A percentile compares a stretch with the other conserved stretches of the same genome.
Conservation (phyloP, 1,140 invertebrate species). For the Thaumatotibia leucotreta region DNA sequence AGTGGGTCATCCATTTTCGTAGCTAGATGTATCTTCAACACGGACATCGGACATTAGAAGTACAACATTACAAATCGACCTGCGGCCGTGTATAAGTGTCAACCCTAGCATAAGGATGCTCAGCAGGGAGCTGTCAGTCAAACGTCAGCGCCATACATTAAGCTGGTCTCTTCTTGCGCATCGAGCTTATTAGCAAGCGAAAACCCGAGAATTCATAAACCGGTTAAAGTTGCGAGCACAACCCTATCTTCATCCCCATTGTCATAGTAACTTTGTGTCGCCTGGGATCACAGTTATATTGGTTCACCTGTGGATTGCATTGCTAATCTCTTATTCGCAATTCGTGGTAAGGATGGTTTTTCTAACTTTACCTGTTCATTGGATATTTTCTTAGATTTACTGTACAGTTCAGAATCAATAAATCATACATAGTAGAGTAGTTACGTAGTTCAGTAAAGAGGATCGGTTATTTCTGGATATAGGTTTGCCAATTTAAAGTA, state of each 20-base stretch:
- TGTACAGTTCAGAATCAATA: not conserved
- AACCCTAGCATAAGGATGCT: not conserved
- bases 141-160: conserved; percentile 5
- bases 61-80: too few relatives aligned
- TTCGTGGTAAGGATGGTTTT: not conserved
- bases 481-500: too few relatives aligned
- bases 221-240: not conserved
- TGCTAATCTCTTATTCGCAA: not conserved
- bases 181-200: not conserved
- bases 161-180: not conserved
- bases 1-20: too few relatives aligned
- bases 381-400: not conserved
- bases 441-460: too few relatives aligned
- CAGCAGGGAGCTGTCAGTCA: conserved; percentile 7
- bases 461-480: too few relatives aligned
- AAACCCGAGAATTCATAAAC: not conserved
- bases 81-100: not conserved
- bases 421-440: too few relatives aligned
- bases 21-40: too few relatives aligned
- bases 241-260: not conserved
- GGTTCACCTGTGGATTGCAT: not conserved
- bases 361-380: not conserved
- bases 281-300: not conserved
- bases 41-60: too few relatives aligned
- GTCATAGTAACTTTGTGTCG: not conserved